Base-by-base conservation (phyloP, 1,140 invertebrate species). In the Teleopsis dalmanni region DNA sequence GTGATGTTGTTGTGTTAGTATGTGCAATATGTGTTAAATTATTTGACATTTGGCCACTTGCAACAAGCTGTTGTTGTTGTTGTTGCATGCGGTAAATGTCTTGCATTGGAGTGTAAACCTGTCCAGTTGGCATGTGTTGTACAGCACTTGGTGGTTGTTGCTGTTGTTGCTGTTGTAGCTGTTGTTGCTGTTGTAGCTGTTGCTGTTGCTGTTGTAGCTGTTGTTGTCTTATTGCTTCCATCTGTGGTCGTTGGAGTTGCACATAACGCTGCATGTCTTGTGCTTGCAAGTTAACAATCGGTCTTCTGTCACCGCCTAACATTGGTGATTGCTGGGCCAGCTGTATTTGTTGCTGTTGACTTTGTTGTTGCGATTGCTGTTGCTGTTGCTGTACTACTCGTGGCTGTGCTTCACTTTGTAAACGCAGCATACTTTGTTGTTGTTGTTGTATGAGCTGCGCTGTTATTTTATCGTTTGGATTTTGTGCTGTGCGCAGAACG, bases 401-500 rank as follows among this genome's bases (percentile, higher is more conserved):
- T 51, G 62, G 60, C 42, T 60, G 63, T 4, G 69, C 52, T 48
- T 71, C 65, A 5, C 73, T 75, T 50, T 76, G 76, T 45, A 75
- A 52, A 27, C 74, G 61, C n/a, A 76, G 65, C 51, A 78, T 77
- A 26, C 78, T 77, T 14, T 73, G 70, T 50, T 75, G 73, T 73
- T 79, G 63, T 73, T 77, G 57, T 70, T 78, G 40, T 60, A 77
- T 58, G 71, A 77, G 53, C 70, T 76, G 59, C 57, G 65, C 57
- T 64, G 75, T 42, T 62, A 77, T 34, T 73, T 80, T 43, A 76
- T 78, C 69, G 42, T 62, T 69, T 25, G 60, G 61, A 52, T 65
- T 60, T 37, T 65, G 60, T 4, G 88, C 87, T 0, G 87, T 88
- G 45, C 87, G 77, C 4, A 93, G 68, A 0, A 94, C 89, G 51